Base-by-base conservation (phyloP, 1,140 invertebrate species). In the Helicoverpa zea region DNA sequence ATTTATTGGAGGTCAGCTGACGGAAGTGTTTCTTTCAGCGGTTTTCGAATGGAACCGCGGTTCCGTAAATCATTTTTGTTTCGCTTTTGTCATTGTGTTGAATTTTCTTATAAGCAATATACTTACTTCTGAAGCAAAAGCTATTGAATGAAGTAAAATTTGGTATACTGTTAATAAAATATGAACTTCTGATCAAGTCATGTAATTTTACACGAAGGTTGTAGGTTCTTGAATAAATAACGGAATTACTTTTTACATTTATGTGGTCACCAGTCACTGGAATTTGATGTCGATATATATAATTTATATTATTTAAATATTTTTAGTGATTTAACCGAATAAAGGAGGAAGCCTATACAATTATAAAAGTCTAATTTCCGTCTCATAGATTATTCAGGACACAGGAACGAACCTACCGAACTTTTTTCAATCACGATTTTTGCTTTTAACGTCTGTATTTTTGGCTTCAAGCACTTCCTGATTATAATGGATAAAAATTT, bases 1-100 rank as follows among this genome's bases (percentile, higher is more conserved):
- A 81, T 84, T 84, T 82, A 86, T 83, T 52, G 58, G 51, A 56
- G 66, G 72, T 81, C 79, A 68, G 64, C 54, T 51, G 73, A 58
- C 47, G 35, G 61, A 66, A 74, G 74, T 51, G 68, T 77, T 77
- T 77, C 64, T 59, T 56, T 66, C 30, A 72, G 18, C 29, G 4
- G 12, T 14, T 56, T 72, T 54, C 43, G 9, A 47, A 47, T 29
- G 59, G 47, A 13, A 64, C 58, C 14, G 29, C n/a, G 47, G 58
- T 52, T 77, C 13, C 18, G 61, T 64, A 64, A 76, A 77, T 77
- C 23, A 77, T 49, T 13, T 77, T 64, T 63, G n/a, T 30, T 30
- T 23, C 11, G 35, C 59, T 47, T 14, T 30, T 54, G 14, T 29
- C n/a, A 10, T 66, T 70, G 29, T 49, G 47, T 49, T 49, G 63